phyloP scores from a whole-genome alignment of 2,888 invertebrate genomes.

The Melinaea marsaeus region DNA sequence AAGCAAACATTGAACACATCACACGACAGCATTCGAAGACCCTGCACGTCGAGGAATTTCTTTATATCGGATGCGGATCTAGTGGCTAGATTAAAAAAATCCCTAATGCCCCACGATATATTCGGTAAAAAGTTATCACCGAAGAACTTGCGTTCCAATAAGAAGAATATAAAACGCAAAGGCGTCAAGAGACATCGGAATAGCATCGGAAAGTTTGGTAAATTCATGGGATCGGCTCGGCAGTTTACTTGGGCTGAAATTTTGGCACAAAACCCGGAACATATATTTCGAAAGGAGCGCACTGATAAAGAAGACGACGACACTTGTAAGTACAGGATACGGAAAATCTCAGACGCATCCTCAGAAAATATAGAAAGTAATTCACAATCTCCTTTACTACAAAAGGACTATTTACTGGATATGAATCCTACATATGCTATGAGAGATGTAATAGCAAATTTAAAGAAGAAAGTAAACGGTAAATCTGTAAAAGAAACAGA shows the following conservation, averaged over 20 bases:
- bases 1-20: conserved; percentile 66
- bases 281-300: conserved; percentile 76
- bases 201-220: conserved; percentile 72
- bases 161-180: conserved; percentile 68
- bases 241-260: conserved; percentile 84
- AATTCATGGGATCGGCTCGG: conserved; percentile 72
- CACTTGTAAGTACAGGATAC: conserved; percentile 66
- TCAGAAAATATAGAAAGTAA: conserved; percentile 57
- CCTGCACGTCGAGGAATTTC: conserved; percentile 68
- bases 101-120: conserved; percentile 70
- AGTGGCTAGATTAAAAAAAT: conserved; percentile 66
- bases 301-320: conserved; percentile 55
- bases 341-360: conserved; percentile 64
- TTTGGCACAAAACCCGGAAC: conserved; percentile 80
- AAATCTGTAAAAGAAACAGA: conserved; percentile 51
- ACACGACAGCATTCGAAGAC: conserved; percentile 68
- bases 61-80: conserved; percentile 71
- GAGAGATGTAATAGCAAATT: conserved; percentile 81
- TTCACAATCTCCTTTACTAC: conserved; percentile 56
- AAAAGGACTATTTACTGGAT: conserved; percentile 68
- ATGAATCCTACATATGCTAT: conserved; percentile 84
- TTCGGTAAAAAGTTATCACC: conserved; percentile 77
- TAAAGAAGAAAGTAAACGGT: conserved; percentile 73
- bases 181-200: conserved; percentile 65
- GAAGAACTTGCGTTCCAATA: conserved; percentile 80